These are phyloP conservation scores for Eristalinus sepulchralis DNA, from an alignment of 2,888 invertebrate species.

Conservation along the genomic window DNA sequence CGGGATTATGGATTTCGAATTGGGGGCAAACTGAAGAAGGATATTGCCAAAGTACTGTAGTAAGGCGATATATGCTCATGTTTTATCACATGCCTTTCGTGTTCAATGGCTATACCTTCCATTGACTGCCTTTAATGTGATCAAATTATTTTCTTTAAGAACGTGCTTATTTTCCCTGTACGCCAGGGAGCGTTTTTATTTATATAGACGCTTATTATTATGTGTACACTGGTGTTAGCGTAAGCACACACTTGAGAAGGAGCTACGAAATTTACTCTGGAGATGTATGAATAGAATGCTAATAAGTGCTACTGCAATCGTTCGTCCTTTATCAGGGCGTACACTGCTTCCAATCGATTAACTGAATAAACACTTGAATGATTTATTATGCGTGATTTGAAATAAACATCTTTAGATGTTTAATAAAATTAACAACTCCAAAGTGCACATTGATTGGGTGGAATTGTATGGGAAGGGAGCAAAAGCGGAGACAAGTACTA, in stretches of 20 bases:
- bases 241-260: background rate
- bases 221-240: background rate
- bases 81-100: slow-evolving; percentile 17
- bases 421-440: too few species aligned
- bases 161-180: background rate
- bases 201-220: background rate
- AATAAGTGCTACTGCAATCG: background rate
- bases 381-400: background rate
- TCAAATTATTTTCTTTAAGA: background rate
- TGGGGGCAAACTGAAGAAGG: slow-evolving; percentile 4
- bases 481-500: too few species aligned
- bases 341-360: background rate
- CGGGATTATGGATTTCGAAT: slow-evolving; percentile 35
- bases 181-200: background rate
- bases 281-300: background rate
- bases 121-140: background rate
- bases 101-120: background rate
- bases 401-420: background rate
- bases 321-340: background rate
- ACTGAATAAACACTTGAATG: background rate
- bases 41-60: background rate
- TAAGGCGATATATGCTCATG: background rate
- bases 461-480: too few species aligned
- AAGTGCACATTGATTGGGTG: too few species aligned
- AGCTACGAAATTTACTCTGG: background rate